A percentile compares a stretch with the other conserved stretches of the same genome.
Evolutionary conservation across 1,140 invertebrate species (phyloP).

Genomic region (Rhynchophorus ferrugineus): DNA sequence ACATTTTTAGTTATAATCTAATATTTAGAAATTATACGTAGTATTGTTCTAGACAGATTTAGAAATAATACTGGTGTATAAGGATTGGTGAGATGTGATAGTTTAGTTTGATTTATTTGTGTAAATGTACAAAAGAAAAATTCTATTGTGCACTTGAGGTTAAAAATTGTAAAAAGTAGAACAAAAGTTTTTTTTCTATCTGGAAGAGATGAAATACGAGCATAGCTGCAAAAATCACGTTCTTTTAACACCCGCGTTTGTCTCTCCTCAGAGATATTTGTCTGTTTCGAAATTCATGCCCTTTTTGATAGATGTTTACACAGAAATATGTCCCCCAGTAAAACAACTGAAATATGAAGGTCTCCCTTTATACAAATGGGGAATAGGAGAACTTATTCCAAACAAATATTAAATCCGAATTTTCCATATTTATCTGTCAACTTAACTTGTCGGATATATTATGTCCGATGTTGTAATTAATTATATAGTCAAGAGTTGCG

Average conservation of each 20-base stretch:
- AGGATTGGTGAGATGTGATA: too few relatives aligned
- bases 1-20: too few relatives aligned
- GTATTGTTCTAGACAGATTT: too few relatives aligned
- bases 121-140: too few relatives aligned
- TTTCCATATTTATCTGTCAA: slow-evolving; percentile 16
- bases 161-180: too few relatives aligned
- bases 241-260: slow-evolving; percentile 11
- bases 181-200: too few relatives aligned
- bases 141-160: too few relatives aligned
- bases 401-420: slow-evolving; percentile 21
- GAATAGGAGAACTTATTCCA: slow-evolving; percentile 15
- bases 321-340: slow-evolving; percentile 18
- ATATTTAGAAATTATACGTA: too few relatives aligned
- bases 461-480: slow-evolving; percentile 9
- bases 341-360: slow-evolving; percentile 20
- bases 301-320: slow-evolving; percentile 23
- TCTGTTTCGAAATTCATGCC: slow-evolving; percentile 19
- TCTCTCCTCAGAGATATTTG: slow-evolving; percentile 14
- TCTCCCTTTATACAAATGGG: slow-evolving; percentile 12
- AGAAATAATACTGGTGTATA: too few relatives aligned
- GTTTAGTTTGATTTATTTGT: too few relatives aligned
- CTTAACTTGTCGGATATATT: slow-evolving; percentile 14
- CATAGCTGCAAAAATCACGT: slow-evolving; percentile 13
- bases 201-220: slow-evolving; percentile 15
- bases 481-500: slow-evolving; percentile 10